phyloP scores from a whole-genome alignment of 2,113 vertebrate species.

The Bubalus kerabau region DNA sequence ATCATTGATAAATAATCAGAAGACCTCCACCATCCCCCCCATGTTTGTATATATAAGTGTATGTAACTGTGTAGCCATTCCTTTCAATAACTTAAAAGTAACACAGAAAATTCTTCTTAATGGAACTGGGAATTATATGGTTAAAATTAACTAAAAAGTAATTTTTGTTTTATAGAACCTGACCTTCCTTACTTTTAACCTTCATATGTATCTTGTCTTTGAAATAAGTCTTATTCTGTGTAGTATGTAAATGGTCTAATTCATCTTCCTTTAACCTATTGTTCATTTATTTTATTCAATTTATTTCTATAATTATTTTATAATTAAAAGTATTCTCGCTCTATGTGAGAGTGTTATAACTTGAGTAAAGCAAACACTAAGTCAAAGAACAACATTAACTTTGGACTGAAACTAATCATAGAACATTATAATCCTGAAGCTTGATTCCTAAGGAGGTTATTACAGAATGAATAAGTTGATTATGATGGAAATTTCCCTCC shows the following conservation, averaged over 20 bases:
- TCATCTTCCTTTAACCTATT: constrained; percentile 63
- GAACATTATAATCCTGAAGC: constrained; percentile 52
- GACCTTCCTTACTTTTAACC: constrained; percentile 52
- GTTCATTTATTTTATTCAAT: constrained; percentile 71
- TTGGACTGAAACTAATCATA: constrained; percentile 70
- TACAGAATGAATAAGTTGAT: constrained; percentile 71
- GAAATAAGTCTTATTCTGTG: constrained; percentile 40
- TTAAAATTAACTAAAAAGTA: constrained; percentile 58
- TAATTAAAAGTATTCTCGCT: constrained; percentile 71
- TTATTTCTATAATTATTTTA: constrained; percentile 78
- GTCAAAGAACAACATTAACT: constrained; percentile 76
- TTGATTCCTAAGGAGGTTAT: constrained; percentile 67
- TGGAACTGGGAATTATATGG: neutral
- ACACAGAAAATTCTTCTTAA: neutral
- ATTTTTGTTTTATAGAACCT: constrained; percentile 43
- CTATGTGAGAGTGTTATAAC: constrained; percentile 51
- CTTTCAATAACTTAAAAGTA: neutral
- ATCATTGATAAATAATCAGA: neutral
- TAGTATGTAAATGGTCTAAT: constrained; percentile 65
- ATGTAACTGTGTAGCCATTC: neutral
- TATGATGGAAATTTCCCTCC: constrained; percentile 69
- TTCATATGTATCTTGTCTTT: constrained; percentile 63
- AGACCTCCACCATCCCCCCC: neutral
- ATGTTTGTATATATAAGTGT: neutral
- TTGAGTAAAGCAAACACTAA: constrained; percentile 67